These are phyloP conservation scores for Halocaridina rubra DNA, from an alignment of 2,888 invertebrate species.

Conservation along the genomic window DNA sequence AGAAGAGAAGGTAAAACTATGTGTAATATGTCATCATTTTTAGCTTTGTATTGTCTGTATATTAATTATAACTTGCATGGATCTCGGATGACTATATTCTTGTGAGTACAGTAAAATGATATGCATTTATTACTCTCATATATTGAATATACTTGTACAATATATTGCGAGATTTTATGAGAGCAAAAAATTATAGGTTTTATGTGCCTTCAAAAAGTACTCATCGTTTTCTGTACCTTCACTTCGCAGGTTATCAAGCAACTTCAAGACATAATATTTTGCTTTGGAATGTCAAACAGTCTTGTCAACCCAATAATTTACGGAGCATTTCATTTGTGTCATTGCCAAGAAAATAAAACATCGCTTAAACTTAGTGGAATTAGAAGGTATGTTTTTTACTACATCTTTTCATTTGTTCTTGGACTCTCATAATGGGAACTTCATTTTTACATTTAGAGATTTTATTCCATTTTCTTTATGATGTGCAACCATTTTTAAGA, in stretches of 20 bases:
- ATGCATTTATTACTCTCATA: too few relatives aligned
- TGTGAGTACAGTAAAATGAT: too few relatives aligned
- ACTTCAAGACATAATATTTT: conserved; percentile 80
- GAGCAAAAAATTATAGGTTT: too few relatives aligned
- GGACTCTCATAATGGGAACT: too few relatives aligned
- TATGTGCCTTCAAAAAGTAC: too few relatives aligned
- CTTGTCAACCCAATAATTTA: conserved; percentile 88
- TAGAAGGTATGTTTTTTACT: conserved; percentile 33
- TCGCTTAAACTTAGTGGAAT: conserved; percentile 32
- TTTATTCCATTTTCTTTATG: too few relatives aligned
- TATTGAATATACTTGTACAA: not conserved
- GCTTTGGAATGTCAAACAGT: conserved; percentile 88
- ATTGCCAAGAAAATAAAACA: not conserved
- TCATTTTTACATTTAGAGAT: too few relatives aligned
- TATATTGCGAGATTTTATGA: not conserved
- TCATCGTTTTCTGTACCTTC: too few relatives aligned
- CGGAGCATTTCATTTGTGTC: conserved; percentile 86
- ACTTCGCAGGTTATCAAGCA: conserved; percentile 25
- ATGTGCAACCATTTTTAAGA: too few relatives aligned
- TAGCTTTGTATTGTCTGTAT: not conserved
- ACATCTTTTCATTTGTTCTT: too few relatives aligned
- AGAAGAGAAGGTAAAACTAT: conserved; percentile 8
- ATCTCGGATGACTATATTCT: too few relatives aligned
- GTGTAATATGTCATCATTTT: not conserved
- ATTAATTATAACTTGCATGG: not conserved